A percentile compares a stretch with the other conserved stretches of the same genome.
phyloP scores from a whole-genome alignment of 2,888 invertebrate species.

The Drosophila bunnanda region DNA sequence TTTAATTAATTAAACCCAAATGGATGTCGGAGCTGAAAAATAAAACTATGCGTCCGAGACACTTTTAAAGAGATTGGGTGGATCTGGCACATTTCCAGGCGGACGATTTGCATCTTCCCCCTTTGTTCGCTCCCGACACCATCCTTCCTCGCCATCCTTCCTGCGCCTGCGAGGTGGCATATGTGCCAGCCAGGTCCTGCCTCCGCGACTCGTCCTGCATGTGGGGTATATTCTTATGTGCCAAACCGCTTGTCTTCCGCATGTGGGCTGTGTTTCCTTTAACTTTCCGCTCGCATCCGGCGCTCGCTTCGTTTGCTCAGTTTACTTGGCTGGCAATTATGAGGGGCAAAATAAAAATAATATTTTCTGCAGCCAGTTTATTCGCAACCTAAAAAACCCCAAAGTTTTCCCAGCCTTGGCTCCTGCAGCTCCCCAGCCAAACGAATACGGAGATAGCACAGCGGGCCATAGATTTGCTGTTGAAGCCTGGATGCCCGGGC shows the following conservation, averaged over 20 bases:
- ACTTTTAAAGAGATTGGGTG: constrained; percentile 30
- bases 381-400: constrained; percentile 2
- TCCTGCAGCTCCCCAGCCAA: constrained; percentile 6
- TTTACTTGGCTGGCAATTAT: constrained; percentile 71
- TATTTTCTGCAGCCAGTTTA: constrained; percentile 71
- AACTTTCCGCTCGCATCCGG: constrained; percentile 70
- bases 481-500: constrained; percentile 48
- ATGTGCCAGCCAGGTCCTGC: constrained; percentile 24
- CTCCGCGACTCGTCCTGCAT: constrained; percentile 3
- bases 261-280: constrained; percentile 76
- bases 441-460: constrained; percentile 15
- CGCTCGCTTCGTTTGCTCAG: constrained; percentile 40
- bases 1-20: constrained; percentile 47
- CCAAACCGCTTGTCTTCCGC: constrained; percentile 67
- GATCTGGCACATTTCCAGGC: constrained; percentile 40
- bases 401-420: constrained; percentile 25
- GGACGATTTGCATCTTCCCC: constrained; percentile 37
- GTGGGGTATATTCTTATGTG: constrained; percentile 62
- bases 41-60: constrained; percentile 37
- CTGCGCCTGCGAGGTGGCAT: constrained; percentile 13
- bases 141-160: not conserved
- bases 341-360: constrained; percentile 72
- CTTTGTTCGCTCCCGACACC: constrained; percentile 8
- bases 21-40: constrained; percentile 21
- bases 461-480: constrained; percentile 68